Base-by-base conservation (phyloP, 2,888 invertebrate genomes). In the Sesia bembeciformis region DNA sequence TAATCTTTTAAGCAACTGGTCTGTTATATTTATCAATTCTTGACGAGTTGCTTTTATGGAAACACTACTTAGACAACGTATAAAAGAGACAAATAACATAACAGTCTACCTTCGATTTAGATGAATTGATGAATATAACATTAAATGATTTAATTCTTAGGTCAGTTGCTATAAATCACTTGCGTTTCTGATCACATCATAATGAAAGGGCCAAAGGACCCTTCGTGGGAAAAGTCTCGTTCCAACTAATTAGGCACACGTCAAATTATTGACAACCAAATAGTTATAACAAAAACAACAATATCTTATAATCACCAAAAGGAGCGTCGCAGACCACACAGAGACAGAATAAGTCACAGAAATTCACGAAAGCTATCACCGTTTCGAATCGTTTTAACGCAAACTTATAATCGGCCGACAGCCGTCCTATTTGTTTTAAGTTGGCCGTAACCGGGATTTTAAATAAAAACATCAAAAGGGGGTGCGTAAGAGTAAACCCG, bases 391-490 rank as follows among this genome's bases (percentile, higher is more conserved):
- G 83, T 71, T 86, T 87, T 85, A 83, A 85, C 87, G 82, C 84
- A 81, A 78, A 85, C 84, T 80, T 81, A 78, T 88, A 87, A 87
- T 88, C 87, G 86, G 72, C 81, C 67, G 76, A 74, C 78, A 76
- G 76, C 67, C 81, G 82, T 85, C 79, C 82, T 89, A 89, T 88
- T 89, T 89, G 89, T 89, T 89, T 88, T 86, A 87, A 87, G 78
- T 84, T 82, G 78, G 76, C 84, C 84, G 83, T 86, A 84, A 83
- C 86, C 73, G 78, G 78, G 78, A 77, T 82, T 79, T 81, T 74
- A 78, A 81, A 86, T 85, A 86, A 88, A 87, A 86, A 88, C 87
- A 86, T 88, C 87, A 88, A 88, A 88, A 87, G 76, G 88, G 84
- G 81, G 55, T 80, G 81, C 75, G 81, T 80, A 78, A 74, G 80